Conservation (phyloP, 2,113 vertebrate genomes). For the Nansenia antarctica region DNA sequence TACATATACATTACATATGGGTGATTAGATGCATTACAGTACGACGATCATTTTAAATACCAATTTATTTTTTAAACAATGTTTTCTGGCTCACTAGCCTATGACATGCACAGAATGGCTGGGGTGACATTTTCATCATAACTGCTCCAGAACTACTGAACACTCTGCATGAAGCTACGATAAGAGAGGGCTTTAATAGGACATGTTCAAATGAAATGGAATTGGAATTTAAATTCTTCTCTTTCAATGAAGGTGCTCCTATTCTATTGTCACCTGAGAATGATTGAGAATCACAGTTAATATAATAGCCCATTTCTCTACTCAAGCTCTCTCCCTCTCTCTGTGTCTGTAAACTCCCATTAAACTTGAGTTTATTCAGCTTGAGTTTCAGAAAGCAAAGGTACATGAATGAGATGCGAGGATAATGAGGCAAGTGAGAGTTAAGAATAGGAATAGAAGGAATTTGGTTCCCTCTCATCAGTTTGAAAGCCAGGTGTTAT, state of each 20-base stretch:
- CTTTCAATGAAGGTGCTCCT: conserved; percentile 36
- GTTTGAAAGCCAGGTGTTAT: too few relatives aligned
- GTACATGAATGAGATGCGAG: background rate
- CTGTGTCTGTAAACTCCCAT: conserved; percentile 37
- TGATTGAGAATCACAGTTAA: conserved; percentile 43
- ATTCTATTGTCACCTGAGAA: conserved; percentile 42
- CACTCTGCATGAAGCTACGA: conserved; percentile 42
- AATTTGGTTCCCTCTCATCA: too few relatives aligned
- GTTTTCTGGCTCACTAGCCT: conserved; percentile 15
- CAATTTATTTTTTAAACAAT: too few relatives aligned
- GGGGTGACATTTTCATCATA: conserved; percentile 38
- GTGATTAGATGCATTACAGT: too few relatives aligned
- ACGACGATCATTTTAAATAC: too few relatives aligned
- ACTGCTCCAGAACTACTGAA: conserved; percentile 46
- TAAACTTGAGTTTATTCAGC: conserved; percentile 49
- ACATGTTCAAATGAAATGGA: conserved; percentile 42
- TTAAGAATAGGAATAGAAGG: too few relatives aligned
- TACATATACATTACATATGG: too few relatives aligned
- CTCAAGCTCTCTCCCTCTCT: conserved; percentile 10
- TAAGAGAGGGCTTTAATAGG: conserved; percentile 62
- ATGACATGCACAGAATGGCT: conserved; percentile 26
- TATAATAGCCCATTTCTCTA: conserved; percentile 15
- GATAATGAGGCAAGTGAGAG: too few relatives aligned
- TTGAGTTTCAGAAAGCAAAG: conserved; percentile 10
- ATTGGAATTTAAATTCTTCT: conserved; percentile 35